A percentile compares a stretch with the other conserved stretches of the same genome.
These are phyloP conservation scores for Festucalex cinctus DNA, from an alignment of 2,113 vertebrate genomes.

Conservation along the genomic window DNA sequence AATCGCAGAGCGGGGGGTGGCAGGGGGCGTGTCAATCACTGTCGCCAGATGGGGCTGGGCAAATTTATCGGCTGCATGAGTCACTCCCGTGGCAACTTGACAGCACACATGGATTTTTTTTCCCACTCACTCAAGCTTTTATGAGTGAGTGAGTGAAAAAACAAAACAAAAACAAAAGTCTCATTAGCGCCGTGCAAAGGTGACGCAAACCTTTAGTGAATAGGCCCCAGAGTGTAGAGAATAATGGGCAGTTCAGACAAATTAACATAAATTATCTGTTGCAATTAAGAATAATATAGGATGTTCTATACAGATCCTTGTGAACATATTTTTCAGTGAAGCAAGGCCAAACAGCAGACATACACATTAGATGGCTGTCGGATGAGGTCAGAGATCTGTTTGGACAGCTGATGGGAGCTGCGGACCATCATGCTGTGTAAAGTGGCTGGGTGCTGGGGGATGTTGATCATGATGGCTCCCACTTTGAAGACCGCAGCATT, in stretches of 20 bases:
- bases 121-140: too few relatives aligned
- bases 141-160: too few relatives aligned
- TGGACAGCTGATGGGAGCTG: conserved; percentile 97
- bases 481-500: conserved; percentile 95
- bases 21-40: too few relatives aligned
- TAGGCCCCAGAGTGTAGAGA: too few relatives aligned
- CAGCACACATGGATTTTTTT: too few relatives aligned
- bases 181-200: too few relatives aligned
- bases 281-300: neutral
- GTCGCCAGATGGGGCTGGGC: too few relatives aligned
- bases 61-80: too few relatives aligned
- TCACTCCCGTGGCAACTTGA: too few relatives aligned
- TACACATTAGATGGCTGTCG: conserved; percentile 88
- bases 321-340: neutral
- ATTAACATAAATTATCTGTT: neutral
- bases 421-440: conserved; percentile 99
- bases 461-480: conserved; percentile 96
- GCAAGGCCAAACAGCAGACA: conserved; percentile 36
- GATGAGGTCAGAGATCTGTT: conserved; percentile 98
- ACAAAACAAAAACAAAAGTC: too few relatives aligned
- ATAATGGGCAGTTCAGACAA: neutral
- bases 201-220: too few relatives aligned
- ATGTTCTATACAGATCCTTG: neutral
- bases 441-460: conserved; percentile 95
- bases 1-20: too few relatives aligned